Base-by-base conservation (phyloP, 2,113 vertebrate species). In the Dicaeum eximium region DNA sequence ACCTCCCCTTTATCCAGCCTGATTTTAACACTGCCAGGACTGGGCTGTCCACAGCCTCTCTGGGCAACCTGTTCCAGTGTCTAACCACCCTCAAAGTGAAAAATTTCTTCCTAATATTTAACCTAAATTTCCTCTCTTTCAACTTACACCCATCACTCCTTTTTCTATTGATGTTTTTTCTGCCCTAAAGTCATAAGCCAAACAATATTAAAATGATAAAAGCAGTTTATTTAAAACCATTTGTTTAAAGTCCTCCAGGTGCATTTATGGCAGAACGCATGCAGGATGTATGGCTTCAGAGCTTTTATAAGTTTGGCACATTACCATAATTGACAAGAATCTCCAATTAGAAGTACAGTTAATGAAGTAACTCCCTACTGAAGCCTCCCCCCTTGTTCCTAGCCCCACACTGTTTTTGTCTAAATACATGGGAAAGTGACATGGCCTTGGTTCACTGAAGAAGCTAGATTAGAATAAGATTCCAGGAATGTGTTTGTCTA, bases 161-260 rank as follows among this genome's bases (percentile, higher is more conserved):
- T 57, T 56, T 50, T 15, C 44, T 45, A 22, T 7, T 53, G 11
- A 18, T 53, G 22, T 2, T 3, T 53, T 83, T 83, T 45, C 38
- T 37, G 7, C 33, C 27, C 16, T 53, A 27, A 61, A 62, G 8
- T 72, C 38, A 53, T 16, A 25, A 44, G 3, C 7, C 16, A 83
- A 37, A 31, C 2, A 31, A 71, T 10, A 37, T 25, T 35, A 44
- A 44, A 53, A 61, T 31, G 0, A 37, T 31, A 51, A 44, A 71
- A 82, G 25, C 0, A 0, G 5, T 21, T 37, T n/a, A n/a, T n/a
- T n/a, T n/a, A n/a, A n/a, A n/a, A 13, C 13, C 9, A 19, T 44
- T 51, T 51, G 24, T 37, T 61, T 37, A 20, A 44, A 15, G 10
- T 44, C 25, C 6, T 51, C 8, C 15, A 42, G 37, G 10, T 15